phyloP scores from a whole-genome alignment of 2,888 invertebrate genomes.

The Melanargia galathea region DNA sequence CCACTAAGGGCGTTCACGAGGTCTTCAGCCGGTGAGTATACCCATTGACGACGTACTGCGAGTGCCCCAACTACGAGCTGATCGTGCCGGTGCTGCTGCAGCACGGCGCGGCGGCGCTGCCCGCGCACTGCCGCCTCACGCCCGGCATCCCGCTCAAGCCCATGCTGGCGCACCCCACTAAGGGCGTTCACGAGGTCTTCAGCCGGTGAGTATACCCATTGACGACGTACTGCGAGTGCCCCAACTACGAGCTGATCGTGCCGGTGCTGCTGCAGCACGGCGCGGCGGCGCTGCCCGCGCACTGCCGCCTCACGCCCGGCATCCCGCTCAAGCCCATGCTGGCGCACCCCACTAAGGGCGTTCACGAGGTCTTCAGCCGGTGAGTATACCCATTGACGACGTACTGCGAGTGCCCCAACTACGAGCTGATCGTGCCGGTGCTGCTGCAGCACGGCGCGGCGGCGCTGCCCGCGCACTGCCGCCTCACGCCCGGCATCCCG shows the following conservation, averaged over 20 bases:
- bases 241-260: constrained; percentile 92
- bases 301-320: constrained; percentile 94
- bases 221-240: too few species aligned
- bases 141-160: constrained; percentile 98
- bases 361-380: constrained; percentile 92
- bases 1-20: constrained; percentile 96
- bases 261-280: constrained; percentile 90
- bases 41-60: too few species aligned
- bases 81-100: constrained; percentile 90
- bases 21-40: constrained; percentile 87
- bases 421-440: constrained; percentile 90
- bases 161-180: constrained; percentile 99
- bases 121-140: constrained; percentile 90
- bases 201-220: constrained; percentile 80
- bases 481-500: constrained; percentile 95
- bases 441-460: constrained; percentile 89
- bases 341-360: constrained; percentile 98
- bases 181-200: constrained; percentile 94
- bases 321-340: constrained; percentile 99
- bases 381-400: constrained; percentile 49
- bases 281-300: constrained; percentile 86
- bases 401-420: constrained; percentile 77
- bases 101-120: constrained; percentile 88
- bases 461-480: constrained; percentile 89
- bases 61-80: constrained; percentile 87